Evolutionary conservation across 2,888 invertebrate genomes (phyloP).

Genomic region (Oxycera nigricornis): DNA sequence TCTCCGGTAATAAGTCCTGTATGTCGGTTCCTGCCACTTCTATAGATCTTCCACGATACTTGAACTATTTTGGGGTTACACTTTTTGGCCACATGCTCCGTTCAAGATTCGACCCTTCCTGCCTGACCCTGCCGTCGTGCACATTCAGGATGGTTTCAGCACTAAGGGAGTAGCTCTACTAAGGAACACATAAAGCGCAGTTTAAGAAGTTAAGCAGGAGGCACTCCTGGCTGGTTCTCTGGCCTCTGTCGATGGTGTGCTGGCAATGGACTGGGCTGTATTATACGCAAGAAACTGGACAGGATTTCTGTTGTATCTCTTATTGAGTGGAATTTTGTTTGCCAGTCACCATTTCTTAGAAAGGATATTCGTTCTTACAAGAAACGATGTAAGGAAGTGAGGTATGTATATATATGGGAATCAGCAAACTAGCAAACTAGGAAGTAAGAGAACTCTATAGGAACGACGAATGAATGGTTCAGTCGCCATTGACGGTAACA

Average conservation of each 20-base stretch:
- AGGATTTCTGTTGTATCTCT: conserved; percentile 35
- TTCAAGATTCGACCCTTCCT: conserved; percentile 11
- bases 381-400: not conserved
- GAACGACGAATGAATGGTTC: conserved; percentile 16
- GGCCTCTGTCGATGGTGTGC: conserved; percentile 11
- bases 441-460: not conserved
- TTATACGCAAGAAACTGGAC: conserved; percentile 38
- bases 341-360: conserved; percentile 35
- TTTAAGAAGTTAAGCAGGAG: conserved; percentile 24
- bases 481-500: conserved; percentile 37
- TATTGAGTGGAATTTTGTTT: conserved; percentile 37
- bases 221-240: not conserved
- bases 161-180: not conserved
- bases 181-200: conserved; percentile 4
- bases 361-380: not conserved
- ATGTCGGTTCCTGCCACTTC: conserved; percentile 43
- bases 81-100: conserved; percentile 19
- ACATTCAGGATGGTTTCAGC: conserved; percentile 16
- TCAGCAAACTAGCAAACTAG: not conserved
- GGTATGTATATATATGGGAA: conserved; percentile 11
- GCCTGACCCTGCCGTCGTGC: not conserved
- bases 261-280: not conserved
- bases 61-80: conserved; percentile 42
- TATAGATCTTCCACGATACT: conserved; percentile 47
- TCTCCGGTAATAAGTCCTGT: conserved; percentile 41